Percentiles rank a stretch among this genome's conserved stretches.
These are phyloP conservation scores for Brachionus paranguensis DNA, from an alignment of 1,140 invertebrate species.

Conservation along the genomic window DNA sequence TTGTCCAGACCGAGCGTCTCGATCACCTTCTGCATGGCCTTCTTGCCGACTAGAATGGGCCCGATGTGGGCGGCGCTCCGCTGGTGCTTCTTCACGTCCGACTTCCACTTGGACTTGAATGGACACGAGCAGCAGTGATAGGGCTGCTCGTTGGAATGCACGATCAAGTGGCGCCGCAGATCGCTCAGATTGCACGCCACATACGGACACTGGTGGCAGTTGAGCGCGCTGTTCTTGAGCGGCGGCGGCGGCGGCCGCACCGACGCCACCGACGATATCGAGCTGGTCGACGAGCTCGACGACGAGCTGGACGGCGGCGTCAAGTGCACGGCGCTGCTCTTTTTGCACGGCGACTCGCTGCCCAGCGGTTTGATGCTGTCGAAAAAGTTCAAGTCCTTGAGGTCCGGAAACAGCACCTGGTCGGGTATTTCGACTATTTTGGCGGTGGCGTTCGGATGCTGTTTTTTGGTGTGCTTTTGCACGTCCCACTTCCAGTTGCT, in stretches of 20 bases:
- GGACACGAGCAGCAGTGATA: conserved; percentile 51
- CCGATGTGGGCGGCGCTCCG: conserved; percentile 44
- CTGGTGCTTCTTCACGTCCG: conserved; percentile 55
- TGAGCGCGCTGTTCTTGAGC: background rate
- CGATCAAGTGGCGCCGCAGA: conserved; percentile 48
- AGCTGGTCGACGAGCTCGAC: background rate
- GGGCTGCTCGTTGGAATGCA: conserved; percentile 54
- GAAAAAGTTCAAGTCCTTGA: conserved; percentile 39
- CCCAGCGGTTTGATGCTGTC: background rate
- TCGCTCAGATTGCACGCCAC: conserved; percentile 50
- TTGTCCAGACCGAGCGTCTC: conserved; percentile 19
- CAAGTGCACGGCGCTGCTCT: background rate
- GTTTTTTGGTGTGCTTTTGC: conserved; percentile 26
- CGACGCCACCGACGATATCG: background rate
- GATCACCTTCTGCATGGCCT: conserved; percentile 39
- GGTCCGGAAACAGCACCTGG: conserved; percentile 30
- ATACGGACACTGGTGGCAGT: conserved; percentile 52
- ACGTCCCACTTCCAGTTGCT: conserved; percentile 58
- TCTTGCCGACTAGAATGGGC: conserved; percentile 37
- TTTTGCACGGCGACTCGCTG: background rate
- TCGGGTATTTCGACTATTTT: conserved; percentile 40
- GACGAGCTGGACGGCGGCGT: conserved; percentile 25
- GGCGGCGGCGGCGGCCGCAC: background rate
- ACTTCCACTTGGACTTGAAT: conserved; percentile 53
- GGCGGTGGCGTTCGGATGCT: conserved; percentile 28